phyloP scores from a whole-genome alignment of 2,888 invertebrate species.

The Drosophila incognita region DNA sequence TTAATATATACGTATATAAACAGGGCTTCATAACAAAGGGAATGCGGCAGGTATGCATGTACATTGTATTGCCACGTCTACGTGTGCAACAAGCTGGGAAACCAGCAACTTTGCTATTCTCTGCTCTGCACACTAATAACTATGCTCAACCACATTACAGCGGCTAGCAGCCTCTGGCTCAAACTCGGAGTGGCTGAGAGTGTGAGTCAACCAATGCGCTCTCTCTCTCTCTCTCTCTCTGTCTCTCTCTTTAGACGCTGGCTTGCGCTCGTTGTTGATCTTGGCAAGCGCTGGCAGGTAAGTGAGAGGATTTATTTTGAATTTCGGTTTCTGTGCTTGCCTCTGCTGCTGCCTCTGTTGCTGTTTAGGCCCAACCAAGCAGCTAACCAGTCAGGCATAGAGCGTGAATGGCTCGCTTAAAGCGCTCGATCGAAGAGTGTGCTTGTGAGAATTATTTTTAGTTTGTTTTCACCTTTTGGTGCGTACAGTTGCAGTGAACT shows the following conservation, averaged over 20 bases:
- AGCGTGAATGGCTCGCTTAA: conserved; percentile 44
- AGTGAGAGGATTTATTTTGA: conserved; percentile 28
- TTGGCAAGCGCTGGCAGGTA: conserved; percentile 22
- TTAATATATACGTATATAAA: too few relatives aligned
- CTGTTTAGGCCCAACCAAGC: conserved; percentile 6
- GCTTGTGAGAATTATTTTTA: conserved; percentile 74
- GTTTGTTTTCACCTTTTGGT: conserved; percentile 76
- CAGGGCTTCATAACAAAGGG: conserved; percentile 9
- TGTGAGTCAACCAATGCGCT: not conserved
- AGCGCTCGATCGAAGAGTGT: conserved; percentile 56
- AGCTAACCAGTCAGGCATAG: conserved; percentile 9
- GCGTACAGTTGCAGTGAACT: conserved; percentile 62
- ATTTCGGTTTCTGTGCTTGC: conserved; percentile 18
- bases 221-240: not conserved
- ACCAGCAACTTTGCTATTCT: not conserved
- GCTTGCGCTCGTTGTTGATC: conserved; percentile 3
- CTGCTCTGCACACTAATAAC: conserved; percentile 2
- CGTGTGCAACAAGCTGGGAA: conserved; percentile 12
- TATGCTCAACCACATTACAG: conserved; percentile 9
- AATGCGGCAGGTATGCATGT: conserved; percentile 10
- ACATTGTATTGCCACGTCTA: conserved; percentile 11
- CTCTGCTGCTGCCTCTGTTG: not conserved
- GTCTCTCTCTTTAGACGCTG: not conserved
- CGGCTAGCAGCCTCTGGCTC: conserved; percentile 8
- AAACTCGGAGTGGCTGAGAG: not conserved